Evolutionary conservation across 2,888 invertebrate species (phyloP), one percentile per base, ranked within the genome.

Genomic region (Nomada goodeniana): DNA sequence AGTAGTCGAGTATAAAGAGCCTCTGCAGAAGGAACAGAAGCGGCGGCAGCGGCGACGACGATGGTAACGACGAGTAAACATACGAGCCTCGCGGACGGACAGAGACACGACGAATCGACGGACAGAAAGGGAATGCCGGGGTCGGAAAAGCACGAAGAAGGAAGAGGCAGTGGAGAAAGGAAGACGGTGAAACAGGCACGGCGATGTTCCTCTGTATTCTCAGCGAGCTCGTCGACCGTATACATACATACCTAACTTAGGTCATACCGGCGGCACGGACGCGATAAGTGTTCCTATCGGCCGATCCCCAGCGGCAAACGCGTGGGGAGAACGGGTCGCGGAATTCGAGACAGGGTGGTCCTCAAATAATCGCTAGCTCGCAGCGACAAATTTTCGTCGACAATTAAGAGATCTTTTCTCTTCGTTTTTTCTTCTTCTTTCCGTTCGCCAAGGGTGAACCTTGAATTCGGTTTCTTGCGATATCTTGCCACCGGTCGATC

Each of bases 301-400:
- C 75, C 53, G 67, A 71, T 59, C 69, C 61, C 36, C 70, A 64
- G 57, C 64, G 63, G 18, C 15, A 61, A 61, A 63, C 70, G 63
- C 26, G 53, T 36, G 55, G 70, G 71, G 70, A 71, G 84, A 88
- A 88, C 84, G 82, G 87, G 83, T 79, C 82, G 84, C 74, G 89
- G 89, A 90, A 90, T 90, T 86, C 86, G 88, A 79, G 78, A 60
- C 87, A 75, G 89, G 90, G 88, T 89, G 89, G 88, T 88, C 89
- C 88, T 83, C 86, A 84, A 90, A 86, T 82, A 83, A 80, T 84
- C 77, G 61, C 53, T 52, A 47, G 11, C 59, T 63, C 68, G 18
- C 72, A 26, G 50, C n/a, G 82, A 77, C 83, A 74, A 83, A 82
- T 83, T 82, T 82, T 74, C 68, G 65, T 64, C 78, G 74, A 55